Evolutionary conservation across 2,797 vertebrate genomes (phyloP).

Genomic region (Erethizon dorsatum): DNA sequence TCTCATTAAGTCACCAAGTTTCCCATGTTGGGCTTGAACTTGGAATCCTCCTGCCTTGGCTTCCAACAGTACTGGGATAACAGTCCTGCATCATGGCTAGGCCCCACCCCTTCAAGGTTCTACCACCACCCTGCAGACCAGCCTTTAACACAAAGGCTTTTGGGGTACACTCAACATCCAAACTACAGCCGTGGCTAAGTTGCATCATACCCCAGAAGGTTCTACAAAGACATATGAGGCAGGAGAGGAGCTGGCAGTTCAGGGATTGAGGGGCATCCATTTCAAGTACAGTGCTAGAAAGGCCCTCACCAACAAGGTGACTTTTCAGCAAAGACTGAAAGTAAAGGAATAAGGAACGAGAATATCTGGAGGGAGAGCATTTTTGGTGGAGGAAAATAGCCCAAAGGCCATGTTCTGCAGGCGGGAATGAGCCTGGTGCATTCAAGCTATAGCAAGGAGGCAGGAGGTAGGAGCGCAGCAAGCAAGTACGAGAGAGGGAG

Average conservation of each 20-base stretch:
- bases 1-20: not conserved
- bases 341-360: not conserved
- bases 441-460: not conserved
- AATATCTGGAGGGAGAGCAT: not conserved
- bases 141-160: not conserved
- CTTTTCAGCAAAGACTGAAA: constrained; percentile 9
- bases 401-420: not conserved
- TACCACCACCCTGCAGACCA: not conserved
- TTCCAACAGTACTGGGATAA: not conserved
- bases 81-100: not conserved
- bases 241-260: not conserved
- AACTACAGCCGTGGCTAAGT: not conserved
- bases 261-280: rapidly evolving
- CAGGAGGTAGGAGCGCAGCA: not conserved
- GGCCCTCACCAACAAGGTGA: not conserved
- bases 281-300: not conserved
- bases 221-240: not conserved
- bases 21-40: not conserved
- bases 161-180: too few relatives aligned
- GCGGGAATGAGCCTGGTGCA: not conserved
- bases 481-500: not conserved
- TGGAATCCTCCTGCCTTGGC: not conserved
- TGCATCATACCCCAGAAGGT: not conserved
- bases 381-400: not conserved
- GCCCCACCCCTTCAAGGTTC: not conserved